A percentile compares a stretch with the other conserved stretches of the same genome.
phyloP scores from a whole-genome alignment of 2,113 vertebrate species.

The Lasiurus cinereus region DNA sequence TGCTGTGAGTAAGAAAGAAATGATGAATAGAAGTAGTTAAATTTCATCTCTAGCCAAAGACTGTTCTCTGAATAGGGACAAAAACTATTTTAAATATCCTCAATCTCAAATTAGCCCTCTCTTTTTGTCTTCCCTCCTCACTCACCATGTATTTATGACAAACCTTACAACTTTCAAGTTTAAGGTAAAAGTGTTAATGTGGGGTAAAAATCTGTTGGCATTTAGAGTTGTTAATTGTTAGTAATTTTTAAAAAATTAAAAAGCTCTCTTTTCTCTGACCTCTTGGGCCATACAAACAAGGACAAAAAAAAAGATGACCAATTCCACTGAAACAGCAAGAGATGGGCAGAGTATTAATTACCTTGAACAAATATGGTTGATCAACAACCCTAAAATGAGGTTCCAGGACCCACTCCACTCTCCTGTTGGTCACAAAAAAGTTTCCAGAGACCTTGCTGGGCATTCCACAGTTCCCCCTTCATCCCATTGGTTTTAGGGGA shows the following conservation, averaged over 20 bases:
- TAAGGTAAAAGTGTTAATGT: not conserved
- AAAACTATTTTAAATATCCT: not conserved
- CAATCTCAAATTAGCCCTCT: not conserved
- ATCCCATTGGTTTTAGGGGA: not conserved
- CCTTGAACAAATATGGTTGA: not conserved
- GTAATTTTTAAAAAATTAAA: constrained; percentile 24
- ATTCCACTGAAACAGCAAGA: not conserved
- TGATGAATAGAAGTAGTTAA: not conserved
- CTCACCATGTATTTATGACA: not conserved
- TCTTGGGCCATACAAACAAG: not conserved
- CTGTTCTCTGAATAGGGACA: not conserved
- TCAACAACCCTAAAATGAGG: not conserved
- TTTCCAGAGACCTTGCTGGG: too few relatives aligned
- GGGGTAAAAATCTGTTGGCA: not conserved
- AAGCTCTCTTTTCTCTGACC: not conserved
- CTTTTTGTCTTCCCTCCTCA: not conserved
- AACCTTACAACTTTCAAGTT: not conserved
- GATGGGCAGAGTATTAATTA: not conserved
- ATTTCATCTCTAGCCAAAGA: not conserved
- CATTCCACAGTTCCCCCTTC: too few relatives aligned
- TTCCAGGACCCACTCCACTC: not conserved
- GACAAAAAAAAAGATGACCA: not conserved
- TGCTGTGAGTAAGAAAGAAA: not conserved
- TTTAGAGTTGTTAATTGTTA: not conserved
- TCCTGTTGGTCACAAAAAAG: not conserved